Evolutionary conservation across 2,888 invertebrate species (phyloP).

Genomic region (Hesperia comma): DNA sequence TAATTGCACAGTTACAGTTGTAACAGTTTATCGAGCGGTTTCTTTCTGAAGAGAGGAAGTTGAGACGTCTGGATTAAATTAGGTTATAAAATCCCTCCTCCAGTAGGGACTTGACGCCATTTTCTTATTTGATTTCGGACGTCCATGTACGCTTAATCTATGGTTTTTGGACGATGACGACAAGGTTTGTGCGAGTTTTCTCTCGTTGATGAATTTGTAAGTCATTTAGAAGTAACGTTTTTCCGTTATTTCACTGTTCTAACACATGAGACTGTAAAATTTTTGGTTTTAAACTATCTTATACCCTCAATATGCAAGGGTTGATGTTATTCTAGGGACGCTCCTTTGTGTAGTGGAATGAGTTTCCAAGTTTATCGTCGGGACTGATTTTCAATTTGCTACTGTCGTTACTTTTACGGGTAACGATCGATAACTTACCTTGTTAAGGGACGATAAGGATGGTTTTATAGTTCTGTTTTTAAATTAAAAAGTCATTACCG

Average conservation of each 20-base stretch:
- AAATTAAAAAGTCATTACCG: not conserved
- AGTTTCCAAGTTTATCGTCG: slow-evolving; percentile 32
- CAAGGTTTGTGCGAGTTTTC: too few relatives aligned
- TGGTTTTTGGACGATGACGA: too few relatives aligned
- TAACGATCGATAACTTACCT: slow-evolving; percentile 29
- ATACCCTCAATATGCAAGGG: slow-evolving; percentile 16
- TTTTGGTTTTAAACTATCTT: slow-evolving; percentile 5
- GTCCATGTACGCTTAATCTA: too few relatives aligned
- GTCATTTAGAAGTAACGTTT: not conserved
- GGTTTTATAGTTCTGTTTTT: slow-evolving; percentile 7
- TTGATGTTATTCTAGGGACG: slow-evolving; percentile 21
- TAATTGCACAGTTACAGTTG: too few relatives aligned
- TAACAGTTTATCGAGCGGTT: too few relatives aligned
- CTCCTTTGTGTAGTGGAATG: slow-evolving; percentile 25
- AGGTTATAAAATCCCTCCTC: too few relatives aligned
- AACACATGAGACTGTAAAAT: not conserved
- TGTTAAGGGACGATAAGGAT: slow-evolving; percentile 22
- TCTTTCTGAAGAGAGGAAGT: too few relatives aligned
- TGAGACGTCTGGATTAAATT: too few relatives aligned
- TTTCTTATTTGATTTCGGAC: too few relatives aligned
- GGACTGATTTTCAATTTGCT: slow-evolving; percentile 35
- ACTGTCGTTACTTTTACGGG: slow-evolving; percentile 28
- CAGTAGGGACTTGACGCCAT: too few relatives aligned
- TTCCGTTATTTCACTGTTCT: too few relatives aligned
- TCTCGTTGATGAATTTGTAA: too few relatives aligned